Base-by-base conservation (phyloP, 2,888 invertebrate genomes). In the Pristionchus mayeri region DNA sequence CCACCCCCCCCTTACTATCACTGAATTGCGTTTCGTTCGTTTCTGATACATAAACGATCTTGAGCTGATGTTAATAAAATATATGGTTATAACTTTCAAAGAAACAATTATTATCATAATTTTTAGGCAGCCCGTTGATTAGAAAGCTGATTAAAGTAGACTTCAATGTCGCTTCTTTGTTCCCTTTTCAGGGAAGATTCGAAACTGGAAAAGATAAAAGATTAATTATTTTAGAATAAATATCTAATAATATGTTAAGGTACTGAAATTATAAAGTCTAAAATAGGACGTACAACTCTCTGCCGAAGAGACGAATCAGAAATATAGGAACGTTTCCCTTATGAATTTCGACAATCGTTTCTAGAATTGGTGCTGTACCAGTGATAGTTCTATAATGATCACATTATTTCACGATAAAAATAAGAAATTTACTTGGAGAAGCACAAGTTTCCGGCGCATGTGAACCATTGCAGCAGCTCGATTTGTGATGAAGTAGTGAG, bases 51-150 rank as follows among this genome's bases (percentile, higher is more conserved):
- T n/a, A n/a, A n/a, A n/a, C n/a, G n/a, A n/a, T n/a, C n/a, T n/a
- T n/a, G n/a, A n/a, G n/a, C n/a, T n/a, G n/a, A n/a, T n/a, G n/a
- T n/a, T n/a, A n/a, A n/a, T n/a, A n/a, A n/a, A n/a, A n/a, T n/a
- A n/a, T n/a, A n/a, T n/a, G n/a, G n/a, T n/a, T n/a, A n/a, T n/a
- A n/a, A n/a, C n/a, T n/a, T n/a, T n/a, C n/a, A n/a, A n/a, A n/a
- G n/a, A n/a, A n/a, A n/a, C n/a, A n/a, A n/a, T n/a, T n/a, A n/a
- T n/a, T n/a, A n/a, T n/a, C n/a, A n/a, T n/a, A n/a, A n/a, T n/a
- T n/a, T n/a, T n/a, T n/a, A n/a, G n/a, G n/a, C n/a, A n/a, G 63
- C 30, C 71, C 71, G 40, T 44, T 71, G 71, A 34, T 37, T 71
- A n/a, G 27, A 11, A n/a, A 71, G 24, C 71, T 71, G 71, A 13